Conservation (phyloP, 1,140 invertebrate genomes). For the Temnothorax curvispinosus region DNA sequence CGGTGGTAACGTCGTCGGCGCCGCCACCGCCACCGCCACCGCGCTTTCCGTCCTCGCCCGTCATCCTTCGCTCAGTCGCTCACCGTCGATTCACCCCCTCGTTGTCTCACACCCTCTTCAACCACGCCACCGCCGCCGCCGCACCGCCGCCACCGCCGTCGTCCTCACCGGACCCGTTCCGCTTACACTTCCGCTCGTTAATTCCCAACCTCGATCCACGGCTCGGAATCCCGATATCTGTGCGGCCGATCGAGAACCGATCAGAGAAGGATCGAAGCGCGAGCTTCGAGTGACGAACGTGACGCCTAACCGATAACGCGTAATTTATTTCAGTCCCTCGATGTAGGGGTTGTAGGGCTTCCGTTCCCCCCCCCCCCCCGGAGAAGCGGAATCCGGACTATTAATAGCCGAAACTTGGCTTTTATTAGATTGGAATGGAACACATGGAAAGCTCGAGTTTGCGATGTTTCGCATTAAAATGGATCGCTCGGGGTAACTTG, state of each 20-base stretch:
- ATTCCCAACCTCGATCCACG: slow-evolving; percentile 66
- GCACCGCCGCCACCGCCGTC: slow-evolving; percentile 58
- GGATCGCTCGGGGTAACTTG: neutral
- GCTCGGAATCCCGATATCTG: slow-evolving; percentile 72
- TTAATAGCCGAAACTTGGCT: slow-evolving; percentile 2
- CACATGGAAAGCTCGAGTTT: neutral
- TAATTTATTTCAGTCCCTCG: neutral
- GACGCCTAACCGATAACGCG: slow-evolving; percentile 11
- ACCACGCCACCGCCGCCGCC: slow-evolving; percentile 69
- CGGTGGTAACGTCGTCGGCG: slow-evolving; percentile 66
- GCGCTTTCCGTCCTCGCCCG: slow-evolving; percentile 83
- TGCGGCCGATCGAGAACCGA: slow-evolving; percentile 49
- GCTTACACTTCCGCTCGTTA: slow-evolving; percentile 66
- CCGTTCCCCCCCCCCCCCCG: neutral
- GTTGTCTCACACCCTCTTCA: slow-evolving; percentile 75
- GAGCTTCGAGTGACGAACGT: neutral
- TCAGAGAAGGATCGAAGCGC: slow-evolving; percentile 46
- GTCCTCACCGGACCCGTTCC: slow-evolving; percentile 55
- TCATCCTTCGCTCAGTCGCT: slow-evolving; percentile 72
- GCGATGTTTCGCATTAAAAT: neutral
- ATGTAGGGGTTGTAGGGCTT: neutral
- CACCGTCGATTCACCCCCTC: slow-evolving; percentile 65
- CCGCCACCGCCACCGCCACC: slow-evolving; percentile 76
- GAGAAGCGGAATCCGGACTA: neutral
- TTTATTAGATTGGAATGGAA: neutral